Conservation (phyloP, 2,888 invertebrate genomes). For the Pollenia angustigena region DNA sequence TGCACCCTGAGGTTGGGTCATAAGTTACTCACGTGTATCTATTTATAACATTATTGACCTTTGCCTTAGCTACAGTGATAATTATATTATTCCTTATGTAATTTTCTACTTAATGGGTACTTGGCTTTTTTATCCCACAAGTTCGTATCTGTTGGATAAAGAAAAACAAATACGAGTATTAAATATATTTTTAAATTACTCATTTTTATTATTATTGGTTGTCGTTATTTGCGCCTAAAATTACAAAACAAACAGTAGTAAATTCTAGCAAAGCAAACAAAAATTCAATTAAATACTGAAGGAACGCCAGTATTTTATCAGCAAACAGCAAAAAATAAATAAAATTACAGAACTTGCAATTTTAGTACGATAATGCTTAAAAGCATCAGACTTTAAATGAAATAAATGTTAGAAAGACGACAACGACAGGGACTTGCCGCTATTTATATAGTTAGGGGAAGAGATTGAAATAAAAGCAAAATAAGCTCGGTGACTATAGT, state of each 20-base stretch:
- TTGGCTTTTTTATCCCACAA: too few species aligned
- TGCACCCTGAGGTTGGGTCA: too few species aligned
- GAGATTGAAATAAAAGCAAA: not conserved
- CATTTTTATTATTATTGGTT: slow-evolving; percentile 1
- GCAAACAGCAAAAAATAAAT: slow-evolving; percentile 27
- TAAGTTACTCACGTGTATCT: too few species aligned
- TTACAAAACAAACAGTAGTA: slow-evolving; percentile 34
- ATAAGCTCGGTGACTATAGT: too few species aligned
- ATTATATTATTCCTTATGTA: too few species aligned
- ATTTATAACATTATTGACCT: too few species aligned
- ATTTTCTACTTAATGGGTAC: too few species aligned
- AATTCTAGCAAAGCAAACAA: slow-evolving; percentile 20
- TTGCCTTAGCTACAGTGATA: too few species aligned
- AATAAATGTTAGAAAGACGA: slow-evolving; percentile 14
- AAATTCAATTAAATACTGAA: not conserved
- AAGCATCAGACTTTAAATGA: not conserved
- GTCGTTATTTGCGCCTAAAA: slow-evolving; percentile 42
- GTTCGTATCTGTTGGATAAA: not conserved
- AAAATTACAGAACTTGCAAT: slow-evolving; percentile 16
- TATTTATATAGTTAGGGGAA: not conserved
- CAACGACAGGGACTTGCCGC: not conserved
- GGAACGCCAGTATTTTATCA: slow-evolving; percentile 15
- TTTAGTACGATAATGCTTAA: not conserved
- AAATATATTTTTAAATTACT: not conserved
- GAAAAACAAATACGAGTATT: not conserved